A percentile compares a stretch with the other conserved stretches of the same genome.
Evolutionary conservation across 2,113 vertebrate genomes (phyloP).

Genomic region (Phyllostomus discolor): DNA sequence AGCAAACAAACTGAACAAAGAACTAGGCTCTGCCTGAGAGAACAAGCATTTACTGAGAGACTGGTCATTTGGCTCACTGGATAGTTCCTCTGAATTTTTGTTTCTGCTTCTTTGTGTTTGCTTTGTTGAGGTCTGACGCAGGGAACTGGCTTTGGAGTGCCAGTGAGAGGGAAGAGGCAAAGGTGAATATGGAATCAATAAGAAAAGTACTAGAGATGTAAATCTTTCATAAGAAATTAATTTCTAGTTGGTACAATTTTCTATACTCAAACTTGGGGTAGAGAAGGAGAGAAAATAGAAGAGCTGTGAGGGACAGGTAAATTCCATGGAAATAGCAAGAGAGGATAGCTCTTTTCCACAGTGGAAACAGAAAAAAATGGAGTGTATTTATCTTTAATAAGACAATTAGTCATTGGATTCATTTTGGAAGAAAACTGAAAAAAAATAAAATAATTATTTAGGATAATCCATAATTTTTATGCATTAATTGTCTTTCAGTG

Average conservation of each 20-base stretch:
- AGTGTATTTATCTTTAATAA: background rate
- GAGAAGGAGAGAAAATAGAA: background rate
- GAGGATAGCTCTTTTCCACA: background rate
- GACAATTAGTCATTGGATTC: background rate
- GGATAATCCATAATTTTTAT: constrained; percentile 28
- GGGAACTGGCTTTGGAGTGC: background rate
- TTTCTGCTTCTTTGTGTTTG: background rate
- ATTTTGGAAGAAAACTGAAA: constrained; percentile 7
- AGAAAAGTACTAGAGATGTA: background rate
- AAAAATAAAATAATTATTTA: background rate
- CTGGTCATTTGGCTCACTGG: background rate
- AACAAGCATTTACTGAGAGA: background rate
- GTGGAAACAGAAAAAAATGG: background rate
- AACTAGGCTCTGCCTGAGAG: background rate
- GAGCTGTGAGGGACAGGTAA: background rate
- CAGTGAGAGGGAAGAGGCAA: background rate
- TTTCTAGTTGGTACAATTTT: background rate
- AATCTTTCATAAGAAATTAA: background rate
- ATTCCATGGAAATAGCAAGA: background rate
- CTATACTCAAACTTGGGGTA: background rate
- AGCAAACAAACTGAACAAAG: background rate
- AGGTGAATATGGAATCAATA: background rate
- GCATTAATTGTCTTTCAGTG: constrained; percentile 3
- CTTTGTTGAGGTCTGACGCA: background rate
- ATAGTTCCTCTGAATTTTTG: background rate